Evolutionary conservation across 2,113 vertebrate species (phyloP), one percentile per base, ranked within the genome.

Genomic region (Ceyx cyanopectus): DNA sequence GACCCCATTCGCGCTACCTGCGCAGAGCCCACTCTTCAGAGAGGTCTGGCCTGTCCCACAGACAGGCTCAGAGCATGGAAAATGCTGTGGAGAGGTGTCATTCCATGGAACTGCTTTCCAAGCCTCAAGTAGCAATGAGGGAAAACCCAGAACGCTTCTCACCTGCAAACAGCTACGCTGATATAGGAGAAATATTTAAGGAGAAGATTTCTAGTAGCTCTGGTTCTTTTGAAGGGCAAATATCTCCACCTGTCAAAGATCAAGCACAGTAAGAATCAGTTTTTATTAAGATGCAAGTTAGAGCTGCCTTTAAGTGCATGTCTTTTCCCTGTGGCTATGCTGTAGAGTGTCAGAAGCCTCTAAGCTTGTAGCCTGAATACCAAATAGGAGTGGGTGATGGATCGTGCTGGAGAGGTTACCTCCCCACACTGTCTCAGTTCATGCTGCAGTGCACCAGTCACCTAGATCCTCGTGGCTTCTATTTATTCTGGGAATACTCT

Each of bases 1-100:
- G 97, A n/a, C 98, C 99, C 0, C 98, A 98, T 85, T 99, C 99
- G 2, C 98, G 98, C 41, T 99, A 99, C 95, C 97, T 99, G 18
- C 98, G 99, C 27, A 98, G 99, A 88, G 98, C 99, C 29, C 98
- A 99, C 85, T 99, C 99, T 15, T 99, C 99, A 19, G 99, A 99
- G 14, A 98, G 98, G 83, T 98, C 98, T 14, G 91, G 96, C 37
- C 73, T 97, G 17, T 96, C 96, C 43, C 92, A 80, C 24, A 92
- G 96, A 69, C 96, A 97, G 2, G 87, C 94, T 50, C 97, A 89
- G 45, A 95, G 87, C 61, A 85, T 96, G 46, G 85, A 90, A 0
- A 76, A 66, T 12, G 73, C 95, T 61, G 60, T 98, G 56, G 98
- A 98, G 80, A 97, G 99, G 20, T 99, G 98, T 77, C 98, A 98